Base-by-base conservation (phyloP, 2,113 vertebrate species). In the Illadopsis cleaveri region DNA sequence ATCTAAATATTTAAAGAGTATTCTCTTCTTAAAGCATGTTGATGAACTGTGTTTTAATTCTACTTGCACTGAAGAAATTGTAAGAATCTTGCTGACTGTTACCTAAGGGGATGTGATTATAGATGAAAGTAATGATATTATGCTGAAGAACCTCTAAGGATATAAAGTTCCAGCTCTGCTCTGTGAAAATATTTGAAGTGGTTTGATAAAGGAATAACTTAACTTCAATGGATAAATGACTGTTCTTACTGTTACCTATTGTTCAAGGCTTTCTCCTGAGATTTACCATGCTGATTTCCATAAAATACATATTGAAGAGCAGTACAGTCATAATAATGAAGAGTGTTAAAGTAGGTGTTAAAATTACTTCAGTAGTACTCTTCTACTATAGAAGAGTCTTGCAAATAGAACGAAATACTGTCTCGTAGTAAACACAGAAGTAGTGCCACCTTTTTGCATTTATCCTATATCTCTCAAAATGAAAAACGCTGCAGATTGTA, bases 1-100 rank as follows among this genome's bases (percentile, higher is more conserved):
- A 72, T 64, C 75, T 93, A 93, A 94, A 81, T 90, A 44, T 75
- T 97, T 96, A 71, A 94, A 89, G 69, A 93, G 69, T 83, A 54
- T 94, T 92, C 35, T 87, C 35, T 56, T 78, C 35, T 82, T 89
- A 76, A 81, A 91, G 33, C 18, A 9, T 89, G 44, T 33, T 90
- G 53, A 81, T 92, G 64, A 92, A 64, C 56, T 83, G 38, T 81
- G 68, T 17, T 93, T 95, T 92, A 88, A 80, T 88, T 86, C 51
- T 73, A 5, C 40, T 94, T 88, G 37, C 35, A 20, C 50, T 92
- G 82, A 82, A 86, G 76, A 88, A 50, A 86, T 64, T 66, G 31
- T 80, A 73, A 62, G 85, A 90, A 58, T 84, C 64, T 80, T 73
- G 12, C 71, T 90, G 79, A 31, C 38, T 88, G 30, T 93, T 86